These are phyloP conservation scores for Limnephilus marmoratus DNA, from an alignment of 2,888 invertebrate genomes.

Conservation along the genomic window DNA sequence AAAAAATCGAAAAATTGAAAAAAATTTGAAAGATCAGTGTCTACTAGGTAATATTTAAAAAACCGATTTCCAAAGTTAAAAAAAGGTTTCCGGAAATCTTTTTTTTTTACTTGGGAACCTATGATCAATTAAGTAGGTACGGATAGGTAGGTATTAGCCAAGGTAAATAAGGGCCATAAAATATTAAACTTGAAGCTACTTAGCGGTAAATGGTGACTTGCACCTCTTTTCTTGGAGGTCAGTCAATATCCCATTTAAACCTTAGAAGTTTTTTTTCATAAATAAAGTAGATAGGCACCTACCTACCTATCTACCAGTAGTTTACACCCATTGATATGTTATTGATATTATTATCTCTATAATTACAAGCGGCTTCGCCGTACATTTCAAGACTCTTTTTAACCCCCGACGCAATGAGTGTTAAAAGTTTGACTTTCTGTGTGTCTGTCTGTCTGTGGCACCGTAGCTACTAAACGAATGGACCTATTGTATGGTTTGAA, in stretches of 20 bases:
- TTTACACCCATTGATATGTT: not conserved
- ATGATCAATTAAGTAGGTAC: not conserved
- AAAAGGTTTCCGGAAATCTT: not conserved
- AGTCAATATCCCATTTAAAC: not conserved
- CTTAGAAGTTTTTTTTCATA: not conserved
- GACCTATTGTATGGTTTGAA: too few relatives aligned
- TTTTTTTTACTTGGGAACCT: not conserved
- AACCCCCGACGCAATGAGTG: too few relatives aligned
- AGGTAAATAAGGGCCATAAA: not conserved
- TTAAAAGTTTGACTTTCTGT: too few relatives aligned
- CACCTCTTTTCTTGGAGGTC: not conserved
- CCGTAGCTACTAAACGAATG: too few relatives aligned
- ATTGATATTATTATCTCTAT: too few relatives aligned
- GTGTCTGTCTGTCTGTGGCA: too few relatives aligned
- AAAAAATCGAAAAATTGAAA: too few relatives aligned
- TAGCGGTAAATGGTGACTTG: not conserved
- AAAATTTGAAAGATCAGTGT: too few relatives aligned
- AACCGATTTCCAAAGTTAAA: not conserved
- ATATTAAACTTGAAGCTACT: not conserved
- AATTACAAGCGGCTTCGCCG: not conserved
- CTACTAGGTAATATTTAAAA: not conserved
- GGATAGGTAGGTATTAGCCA: not conserved
- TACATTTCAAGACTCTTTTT: not conserved
- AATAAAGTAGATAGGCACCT: too few relatives aligned
- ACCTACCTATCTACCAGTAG: not conserved